Evolutionary conservation across 2,888 invertebrate species (phyloP), one percentile per base, ranked within the genome.

Genomic region (Aphidoletes aphidimyza): DNA sequence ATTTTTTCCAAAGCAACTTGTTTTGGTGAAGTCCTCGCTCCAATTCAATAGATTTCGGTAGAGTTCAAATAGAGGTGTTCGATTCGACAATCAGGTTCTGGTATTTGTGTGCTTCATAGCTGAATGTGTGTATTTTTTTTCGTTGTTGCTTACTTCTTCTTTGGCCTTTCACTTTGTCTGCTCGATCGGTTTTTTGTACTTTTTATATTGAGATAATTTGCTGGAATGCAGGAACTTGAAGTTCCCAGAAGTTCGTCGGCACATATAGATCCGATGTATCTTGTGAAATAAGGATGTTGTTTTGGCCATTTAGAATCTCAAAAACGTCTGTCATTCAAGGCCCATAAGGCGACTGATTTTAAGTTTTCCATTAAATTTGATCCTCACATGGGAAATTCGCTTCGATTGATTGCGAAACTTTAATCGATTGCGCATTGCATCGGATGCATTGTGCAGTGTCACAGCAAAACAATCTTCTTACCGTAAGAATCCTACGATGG

Each of bases 1-100:
- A 81, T 81, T 81, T 81, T 81, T 78, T 37, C 81, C 37, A 81
- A n/a, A n/a, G 81, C 81, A 81, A 81, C 81, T 81, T 81, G 81
- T 81, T 81, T 37, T 81, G 19, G 81, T 81, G n/a, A n/a, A n/a
- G 36, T 81, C n/a, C 36, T 37, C 81, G 36, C 2, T 81, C 81
- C 8, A 81, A 81, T 81, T 81, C 81, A 37, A 81, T 81, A 37
- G 81, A 37, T 37, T 81, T 81, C 81, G 81, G 81, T 81, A 37
- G n/a, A 81, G 81, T 81, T 81, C 81, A 81, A 81, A 37, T 22
- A 37, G 81, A 37, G 81, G 37, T 81, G 37, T 81, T 81, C 37
- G 81, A 81, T 37, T 81, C 81, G 81, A 39, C 37, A 37, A n/a
- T 30, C 69, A 30, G 14, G 34, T 8, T 5, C 59, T 3, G 14